Evolutionary conservation across 64 coral and sea anemone genomes (phyloP).

Genomic region (Actinia equina): DNA sequence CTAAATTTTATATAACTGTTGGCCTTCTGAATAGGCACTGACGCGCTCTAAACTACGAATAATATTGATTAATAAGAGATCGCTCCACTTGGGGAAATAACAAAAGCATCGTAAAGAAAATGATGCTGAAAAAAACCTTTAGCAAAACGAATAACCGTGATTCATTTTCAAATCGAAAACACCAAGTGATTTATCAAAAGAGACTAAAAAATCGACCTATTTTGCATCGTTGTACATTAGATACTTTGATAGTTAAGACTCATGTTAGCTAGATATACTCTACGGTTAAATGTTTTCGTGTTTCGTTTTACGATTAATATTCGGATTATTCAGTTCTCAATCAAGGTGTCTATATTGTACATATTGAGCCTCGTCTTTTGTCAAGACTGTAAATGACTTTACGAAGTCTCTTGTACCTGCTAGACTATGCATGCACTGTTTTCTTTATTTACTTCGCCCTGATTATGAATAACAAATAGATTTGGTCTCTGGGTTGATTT

Average conservation of each 20-base stretch:
- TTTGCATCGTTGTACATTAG: background rate
- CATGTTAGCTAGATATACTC: background rate
- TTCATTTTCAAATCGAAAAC: background rate
- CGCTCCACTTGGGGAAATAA: conserved; percentile 1
- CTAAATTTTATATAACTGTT: background rate
- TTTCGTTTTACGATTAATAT: background rate
- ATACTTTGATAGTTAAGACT: background rate
- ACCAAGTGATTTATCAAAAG: background rate
- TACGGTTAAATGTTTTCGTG: background rate
- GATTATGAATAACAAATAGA: conserved; percentile 1
- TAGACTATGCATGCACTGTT: background rate
- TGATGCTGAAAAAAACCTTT: background rate
- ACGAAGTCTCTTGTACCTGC: conserved; percentile 15
- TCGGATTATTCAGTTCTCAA: background rate
- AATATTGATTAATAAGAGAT: background rate
- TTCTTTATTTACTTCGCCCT: background rate
- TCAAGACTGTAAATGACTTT: background rate
- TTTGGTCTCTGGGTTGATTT: background rate
- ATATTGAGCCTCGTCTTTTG: background rate
- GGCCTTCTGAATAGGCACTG: background rate
- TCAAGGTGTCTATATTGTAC: conserved; percentile 9
- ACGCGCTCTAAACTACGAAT: background rate
- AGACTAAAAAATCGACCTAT: background rate
- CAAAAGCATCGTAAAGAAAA: background rate
- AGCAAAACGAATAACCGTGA: background rate